Percentiles rank a stretch among this genome's conserved stretches.
phyloP scores from a whole-genome alignment of 2,888 invertebrate genomes.

The Drosophila ustulata region DNA sequence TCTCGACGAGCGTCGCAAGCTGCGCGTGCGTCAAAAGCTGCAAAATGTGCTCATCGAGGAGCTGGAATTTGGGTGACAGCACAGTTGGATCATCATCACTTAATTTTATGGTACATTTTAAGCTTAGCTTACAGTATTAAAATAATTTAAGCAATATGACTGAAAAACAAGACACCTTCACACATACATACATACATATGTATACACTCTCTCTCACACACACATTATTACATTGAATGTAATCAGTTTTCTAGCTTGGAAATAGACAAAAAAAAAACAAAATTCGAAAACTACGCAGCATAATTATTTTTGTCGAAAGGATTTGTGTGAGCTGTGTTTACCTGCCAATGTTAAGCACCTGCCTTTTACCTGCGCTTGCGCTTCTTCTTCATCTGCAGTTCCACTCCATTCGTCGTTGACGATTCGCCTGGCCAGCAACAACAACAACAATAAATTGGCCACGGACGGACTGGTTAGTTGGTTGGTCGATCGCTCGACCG shows the following conservation, averaged over 20 bases:
- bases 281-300: constrained; percentile 23
- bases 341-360: constrained; percentile 49
- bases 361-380: constrained; percentile 53
- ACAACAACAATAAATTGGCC: constrained; percentile 23
- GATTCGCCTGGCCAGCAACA: constrained; percentile 13
- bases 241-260: constrained; percentile 42
- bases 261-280: constrained; percentile 13
- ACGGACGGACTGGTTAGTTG: constrained; percentile 19
- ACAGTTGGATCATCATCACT: constrained; percentile 3
- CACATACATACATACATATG: constrained; percentile 12
- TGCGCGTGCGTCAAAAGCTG: constrained; percentile 76
- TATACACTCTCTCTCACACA: constrained; percentile 6
- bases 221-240: constrained; percentile 61
- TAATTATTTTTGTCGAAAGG: constrained; percentile 51
- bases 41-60: constrained; percentile 79
- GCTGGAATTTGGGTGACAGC: constrained; percentile 70
- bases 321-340: constrained; percentile 38
- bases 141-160: constrained; percentile 53
- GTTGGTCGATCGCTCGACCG: neutral
- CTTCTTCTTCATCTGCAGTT: constrained; percentile 26
- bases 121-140: constrained; percentile 78
- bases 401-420: constrained; percentile 32
- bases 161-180: constrained; percentile 28
- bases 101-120: constrained; percentile 49
- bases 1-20: constrained; percentile 72